Conservation (phyloP, 2,797 vertebrate species). For the Thunnus albacares region DNA sequence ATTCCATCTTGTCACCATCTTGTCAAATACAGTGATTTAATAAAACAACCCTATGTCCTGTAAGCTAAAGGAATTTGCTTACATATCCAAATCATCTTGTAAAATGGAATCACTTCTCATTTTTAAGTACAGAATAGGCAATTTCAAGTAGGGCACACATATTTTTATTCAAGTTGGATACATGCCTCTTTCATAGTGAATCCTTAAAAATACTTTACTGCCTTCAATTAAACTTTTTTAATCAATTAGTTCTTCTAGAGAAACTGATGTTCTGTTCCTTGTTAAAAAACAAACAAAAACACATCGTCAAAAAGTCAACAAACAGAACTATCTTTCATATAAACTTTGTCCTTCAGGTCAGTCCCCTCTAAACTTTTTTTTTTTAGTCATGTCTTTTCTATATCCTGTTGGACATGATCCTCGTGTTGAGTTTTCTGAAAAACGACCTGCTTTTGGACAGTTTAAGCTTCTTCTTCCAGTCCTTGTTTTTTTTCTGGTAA, state of each 20-base stretch:
- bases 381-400: constrained; percentile 65
- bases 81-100: background rate
- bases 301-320: background rate
- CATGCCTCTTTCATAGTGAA: constrained; percentile 11
- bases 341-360: background rate
- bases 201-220: background rate
- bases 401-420: constrained; percentile 95
- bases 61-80: background rate
- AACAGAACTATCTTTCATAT: constrained; percentile 6
- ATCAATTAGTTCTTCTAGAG: constrained; percentile 9
- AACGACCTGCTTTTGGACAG: constrained; percentile 93
- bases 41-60: background rate
- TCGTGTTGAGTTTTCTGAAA: constrained; percentile 93
- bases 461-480: constrained; percentile 93
- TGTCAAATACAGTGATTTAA: background rate
- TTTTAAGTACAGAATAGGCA: constrained; percentile 7
- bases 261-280: constrained; percentile 10
- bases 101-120: constrained; percentile 7
- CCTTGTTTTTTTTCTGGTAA: constrained; percentile 82
- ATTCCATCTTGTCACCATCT: background rate
- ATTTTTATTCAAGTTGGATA: constrained; percentile 13
- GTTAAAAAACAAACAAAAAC: constrained; percentile 6
- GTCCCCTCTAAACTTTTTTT: background rate
- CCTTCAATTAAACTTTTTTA: background rate
- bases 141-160: background rate